These are phyloP conservation scores for Branchellion lobata DNA, from an alignment of 2,888 invertebrate genomes.

Conservation along the genomic window DNA sequence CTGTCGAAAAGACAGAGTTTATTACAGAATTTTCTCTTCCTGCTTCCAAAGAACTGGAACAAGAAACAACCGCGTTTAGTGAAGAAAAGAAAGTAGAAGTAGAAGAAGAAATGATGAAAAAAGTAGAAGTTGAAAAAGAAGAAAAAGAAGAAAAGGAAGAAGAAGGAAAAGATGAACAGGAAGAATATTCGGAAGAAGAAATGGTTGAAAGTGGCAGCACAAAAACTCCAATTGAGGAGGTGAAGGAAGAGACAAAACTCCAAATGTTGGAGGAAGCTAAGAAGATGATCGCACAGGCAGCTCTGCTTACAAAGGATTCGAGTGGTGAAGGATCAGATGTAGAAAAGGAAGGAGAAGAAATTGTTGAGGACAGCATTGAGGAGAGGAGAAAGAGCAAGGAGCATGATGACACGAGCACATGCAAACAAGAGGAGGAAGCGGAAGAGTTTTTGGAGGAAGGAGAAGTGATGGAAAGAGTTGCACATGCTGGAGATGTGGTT, in stretches of 20 bases:
- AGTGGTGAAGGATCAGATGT: slow-evolving; percentile 25
- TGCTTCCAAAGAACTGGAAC: too few species aligned
- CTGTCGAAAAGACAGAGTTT: too few species aligned
- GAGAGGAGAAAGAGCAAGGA: too few species aligned
- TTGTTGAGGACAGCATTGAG: slow-evolving; percentile 22
- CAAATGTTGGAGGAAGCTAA: neutral
- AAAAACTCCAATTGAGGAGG: neutral
- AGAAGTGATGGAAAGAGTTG: too few species aligned
- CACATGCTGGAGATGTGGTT: too few species aligned
- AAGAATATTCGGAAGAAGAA: slow-evolving; percentile 34
- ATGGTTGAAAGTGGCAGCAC: slow-evolving; percentile 20
- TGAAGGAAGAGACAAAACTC: neutral
- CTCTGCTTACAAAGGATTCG: too few species aligned
- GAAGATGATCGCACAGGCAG: too few species aligned
- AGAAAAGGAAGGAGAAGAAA: slow-evolving; percentile 20
- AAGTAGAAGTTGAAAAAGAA: slow-evolving; percentile 40
- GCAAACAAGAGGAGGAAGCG: too few species aligned
- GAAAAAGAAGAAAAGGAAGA: slow-evolving; percentile 15
- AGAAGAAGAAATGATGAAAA: too few species aligned
- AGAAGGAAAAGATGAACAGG: slow-evolving; percentile 28
- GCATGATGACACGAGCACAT: too few species aligned
- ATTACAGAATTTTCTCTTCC: too few species aligned
- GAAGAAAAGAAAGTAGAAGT: slow-evolving; percentile 15
- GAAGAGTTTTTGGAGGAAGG: too few species aligned
- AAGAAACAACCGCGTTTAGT: neutral